Conservation (phyloP, 2,888 invertebrate genomes). For the Anthoptus insignis region DNA sequence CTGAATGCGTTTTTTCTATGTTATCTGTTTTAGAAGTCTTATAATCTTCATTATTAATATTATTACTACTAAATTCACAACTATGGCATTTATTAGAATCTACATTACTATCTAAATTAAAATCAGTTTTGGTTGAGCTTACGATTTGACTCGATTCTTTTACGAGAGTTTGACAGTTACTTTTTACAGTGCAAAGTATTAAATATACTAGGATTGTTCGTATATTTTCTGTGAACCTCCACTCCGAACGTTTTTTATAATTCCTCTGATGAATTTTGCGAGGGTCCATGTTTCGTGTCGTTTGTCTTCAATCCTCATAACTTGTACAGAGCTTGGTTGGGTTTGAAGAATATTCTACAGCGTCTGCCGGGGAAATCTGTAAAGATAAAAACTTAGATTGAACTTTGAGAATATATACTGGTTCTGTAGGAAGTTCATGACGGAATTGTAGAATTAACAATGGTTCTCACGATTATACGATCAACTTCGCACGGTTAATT, state of each 20-base stretch:
- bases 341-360: slow-evolving; percentile 38
- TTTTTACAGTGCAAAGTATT: slow-evolving; percentile 61
- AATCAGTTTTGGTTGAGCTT: slow-evolving; percentile 70
- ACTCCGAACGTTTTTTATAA: slow-evolving; percentile 62
- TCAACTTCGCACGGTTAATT: neutral
- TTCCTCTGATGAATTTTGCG: slow-evolving; percentile 56
- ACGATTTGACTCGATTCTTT: slow-evolving; percentile 62
- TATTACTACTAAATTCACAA: slow-evolving; percentile 72
- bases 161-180: slow-evolving; percentile 63
- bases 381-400: slow-evolving; percentile 57
- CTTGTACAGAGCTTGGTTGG: slow-evolving; percentile 35
- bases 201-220: slow-evolving; percentile 67
- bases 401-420: neutral
- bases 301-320: slow-evolving; percentile 39
- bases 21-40: slow-evolving; percentile 49
- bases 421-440: neutral
- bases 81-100: slow-evolving; percentile 79
- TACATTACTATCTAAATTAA: slow-evolving; percentile 72
- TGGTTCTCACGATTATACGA: slow-evolving; percentile 18
- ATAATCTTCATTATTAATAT: slow-evolving; percentile 42
- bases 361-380: slow-evolving; percentile 65
- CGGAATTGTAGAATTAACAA: slow-evolving; percentile 18
- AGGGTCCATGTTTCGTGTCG: slow-evolving; percentile 68
- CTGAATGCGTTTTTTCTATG: slow-evolving; percentile 36
- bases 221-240: slow-evolving; percentile 62